Base-by-base conservation (phyloP, 37 sponge, comb jelly and placozoan species). In the Amphimedon queenslandica region DNA sequence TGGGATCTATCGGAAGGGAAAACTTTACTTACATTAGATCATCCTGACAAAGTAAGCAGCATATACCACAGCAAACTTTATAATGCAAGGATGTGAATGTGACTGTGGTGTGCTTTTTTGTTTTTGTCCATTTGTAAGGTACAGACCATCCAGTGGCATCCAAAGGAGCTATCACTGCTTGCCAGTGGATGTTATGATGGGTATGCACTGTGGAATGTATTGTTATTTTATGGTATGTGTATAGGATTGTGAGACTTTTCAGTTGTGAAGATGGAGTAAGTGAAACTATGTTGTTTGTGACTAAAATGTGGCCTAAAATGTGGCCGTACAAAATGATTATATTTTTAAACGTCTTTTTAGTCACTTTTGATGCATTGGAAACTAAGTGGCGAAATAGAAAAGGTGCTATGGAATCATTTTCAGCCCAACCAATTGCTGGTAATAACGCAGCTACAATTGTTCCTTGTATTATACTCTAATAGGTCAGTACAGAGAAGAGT, bases 331-430 rank as follows among this genome's bases (percentile, higher is more conserved):
- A n/a, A n/a, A n/a, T n/a, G n/a, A n/a, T n/a, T n/a, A n/a, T n/a
- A n/a, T n/a, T n/a, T n/a, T n/a, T n/a, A n/a, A n/a, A n/a, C n/a
- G n/a, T n/a, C n/a, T n/a, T n/a, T n/a, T 41, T 61, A 86, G 76
- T 32, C 39, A 37, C 35, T 30, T 16, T 27, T 65, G 34, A 64
- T 31, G 42, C 39, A 66, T 3, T 96, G 96, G 96, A 68, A 83
- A 47, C 57, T 97, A 28, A 53, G 37, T 40, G 88, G 96, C 33
- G 91, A 98, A 61, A 84, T 98, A 4, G 99, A 98, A 79, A 93
- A 81, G 37, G 81, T 95, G 2, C 2, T 92, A 4, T 98, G 99
- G 99, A 87, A 95, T 58, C 93, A 87, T 39, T 77, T 92, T 3
- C 32, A 79, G 32, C 88, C 99, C 47, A 72, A 83, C 23, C 55